Evolutionary conservation across 1,140 invertebrate species (phyloP).

Genomic region (Drosophila nigrodunni): DNA sequence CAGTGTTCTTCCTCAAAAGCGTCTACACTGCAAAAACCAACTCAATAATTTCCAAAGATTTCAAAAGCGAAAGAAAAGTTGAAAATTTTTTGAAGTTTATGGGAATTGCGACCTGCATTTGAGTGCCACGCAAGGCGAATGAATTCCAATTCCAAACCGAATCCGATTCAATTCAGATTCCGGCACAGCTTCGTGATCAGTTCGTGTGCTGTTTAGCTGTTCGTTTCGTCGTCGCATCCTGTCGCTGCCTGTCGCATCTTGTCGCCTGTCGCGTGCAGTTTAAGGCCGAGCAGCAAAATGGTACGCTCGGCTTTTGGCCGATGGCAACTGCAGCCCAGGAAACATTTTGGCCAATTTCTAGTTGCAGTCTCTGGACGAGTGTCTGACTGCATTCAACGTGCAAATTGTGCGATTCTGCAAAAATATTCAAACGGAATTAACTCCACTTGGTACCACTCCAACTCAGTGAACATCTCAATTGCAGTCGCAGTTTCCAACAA

Average conservation of each 20-base stretch:
- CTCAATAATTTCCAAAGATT: too few species aligned
- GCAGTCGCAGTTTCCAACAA: not conserved
- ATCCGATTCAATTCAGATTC: too few species aligned
- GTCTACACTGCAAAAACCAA: too few species aligned
- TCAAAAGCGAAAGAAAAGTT: too few species aligned
- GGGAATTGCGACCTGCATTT: too few species aligned
- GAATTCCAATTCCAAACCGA: conserved; percentile 2
- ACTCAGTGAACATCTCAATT: conserved; percentile 15
- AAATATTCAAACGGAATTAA: conserved; percentile 1
- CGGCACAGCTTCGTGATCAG: not conserved
- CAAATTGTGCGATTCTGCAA: conserved; percentile 29
- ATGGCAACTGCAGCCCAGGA: conserved; percentile 51
- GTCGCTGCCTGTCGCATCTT: not conserved
- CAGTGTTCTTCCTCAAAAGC: too few species aligned
- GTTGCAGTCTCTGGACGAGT: conserved; percentile 74
- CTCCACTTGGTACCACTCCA: conserved; percentile 15
- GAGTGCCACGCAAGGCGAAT: conserved; percentile 24
- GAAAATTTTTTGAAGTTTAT: too few species aligned
- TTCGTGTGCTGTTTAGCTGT: not conserved
- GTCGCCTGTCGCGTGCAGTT: not conserved
- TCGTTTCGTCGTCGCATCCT: conserved; percentile 1
- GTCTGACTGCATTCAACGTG: conserved; percentile 75
- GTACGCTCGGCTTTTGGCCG: conserved; percentile 27
- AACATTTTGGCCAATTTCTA: conserved; percentile 54
- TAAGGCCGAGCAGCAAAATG: not conserved